Evolutionary conservation across 1,140 invertebrate genomes (phyloP).

Genomic region (Choristoneura fumiferana): DNA sequence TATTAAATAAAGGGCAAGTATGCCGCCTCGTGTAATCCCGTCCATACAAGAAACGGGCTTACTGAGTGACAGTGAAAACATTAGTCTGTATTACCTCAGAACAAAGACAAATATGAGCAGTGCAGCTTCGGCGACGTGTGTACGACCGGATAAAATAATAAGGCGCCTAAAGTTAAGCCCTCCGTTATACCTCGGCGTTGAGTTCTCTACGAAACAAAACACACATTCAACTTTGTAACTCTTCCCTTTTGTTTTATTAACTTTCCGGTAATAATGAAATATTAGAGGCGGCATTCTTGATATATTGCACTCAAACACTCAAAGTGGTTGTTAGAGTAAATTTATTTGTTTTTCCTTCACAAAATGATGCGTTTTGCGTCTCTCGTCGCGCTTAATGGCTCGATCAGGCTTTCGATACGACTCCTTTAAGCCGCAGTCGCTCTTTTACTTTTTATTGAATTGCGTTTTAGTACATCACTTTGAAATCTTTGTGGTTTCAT

Average conservation of each 20-base stretch:
- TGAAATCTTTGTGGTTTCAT: too few species aligned
- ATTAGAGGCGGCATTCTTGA: constrained; percentile 41
- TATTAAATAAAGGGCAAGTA: constrained; percentile 28
- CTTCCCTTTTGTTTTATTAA: constrained; percentile 43
- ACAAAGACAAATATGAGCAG: constrained; percentile 28
- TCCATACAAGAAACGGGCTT: constrained; percentile 21
- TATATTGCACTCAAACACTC: constrained; percentile 46
- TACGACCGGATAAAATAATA: constrained; percentile 16
- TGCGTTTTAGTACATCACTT: neutral
- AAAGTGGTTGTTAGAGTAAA: constrained; percentile 47
- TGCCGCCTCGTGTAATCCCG: constrained; percentile 27
- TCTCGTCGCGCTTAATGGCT: constrained; percentile 36
- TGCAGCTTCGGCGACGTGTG: neutral
- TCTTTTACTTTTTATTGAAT: constrained; percentile 25
- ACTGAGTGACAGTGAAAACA: constrained; percentile 25
- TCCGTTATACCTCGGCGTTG: constrained; percentile 12
- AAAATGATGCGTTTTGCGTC: constrained; percentile 47
- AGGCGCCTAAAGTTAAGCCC: constrained; percentile 21
- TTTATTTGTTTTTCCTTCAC: constrained; percentile 60
- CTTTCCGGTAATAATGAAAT: constrained; percentile 48
- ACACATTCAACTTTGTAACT: constrained; percentile 38
- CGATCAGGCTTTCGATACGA: constrained; percentile 35
- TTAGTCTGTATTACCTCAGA: constrained; percentile 34
- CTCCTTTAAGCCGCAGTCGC: constrained; percentile 9
- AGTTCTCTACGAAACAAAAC: constrained; percentile 24